Evolutionary conservation across 2,113 vertebrate genomes (phyloP).

Genomic region (Aphyosemion australe): DNA sequence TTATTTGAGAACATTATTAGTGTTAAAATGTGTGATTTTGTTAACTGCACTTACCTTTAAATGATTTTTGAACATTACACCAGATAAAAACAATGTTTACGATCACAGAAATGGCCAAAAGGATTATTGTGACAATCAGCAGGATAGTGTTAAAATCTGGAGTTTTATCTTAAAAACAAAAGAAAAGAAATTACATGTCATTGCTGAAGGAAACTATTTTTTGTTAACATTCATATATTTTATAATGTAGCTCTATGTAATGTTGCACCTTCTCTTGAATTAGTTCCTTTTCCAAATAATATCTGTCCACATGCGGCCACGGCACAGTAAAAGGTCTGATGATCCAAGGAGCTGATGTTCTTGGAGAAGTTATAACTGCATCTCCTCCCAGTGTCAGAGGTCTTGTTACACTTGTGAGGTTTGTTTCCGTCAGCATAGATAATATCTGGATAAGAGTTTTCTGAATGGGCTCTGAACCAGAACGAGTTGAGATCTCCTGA

Average conservation of each 20-base stretch:
- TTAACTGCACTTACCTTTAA: slow-evolving; percentile 18
- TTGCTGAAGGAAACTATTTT: neutral
- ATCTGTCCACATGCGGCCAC: too few species aligned
- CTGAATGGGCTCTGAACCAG: slow-evolving; percentile 36
- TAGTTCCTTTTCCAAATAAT: slow-evolving; percentile 24
- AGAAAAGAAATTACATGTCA: neutral
- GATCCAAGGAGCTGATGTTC: slow-evolving; percentile 23
- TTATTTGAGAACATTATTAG: too few species aligned
- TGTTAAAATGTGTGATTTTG: too few species aligned
- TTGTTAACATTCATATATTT: too few species aligned
- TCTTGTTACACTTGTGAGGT: neutral
- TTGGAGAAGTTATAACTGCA: slow-evolving; percentile 23
- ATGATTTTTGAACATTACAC: neutral
- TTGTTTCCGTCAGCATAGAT: slow-evolving; percentile 18
- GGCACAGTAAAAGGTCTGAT: slow-evolving; percentile 42
- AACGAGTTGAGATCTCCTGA: slow-evolving; percentile 11
- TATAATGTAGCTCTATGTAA: too few species aligned
- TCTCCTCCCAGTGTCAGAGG: neutral
- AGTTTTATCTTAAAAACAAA: rapidly evolving
- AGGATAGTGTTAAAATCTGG: neutral
- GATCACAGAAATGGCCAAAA: neutral
- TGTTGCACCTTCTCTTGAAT: neutral
- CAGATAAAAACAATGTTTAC: slow-evolving; percentile 23
- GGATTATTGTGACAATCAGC: neutral
- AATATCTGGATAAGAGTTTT: slow-evolving; percentile 4